These are phyloP conservation scores for Cosmia pyralina DNA, from an alignment of 2,888 invertebrate genomes.

Conservation along the genomic window DNA sequence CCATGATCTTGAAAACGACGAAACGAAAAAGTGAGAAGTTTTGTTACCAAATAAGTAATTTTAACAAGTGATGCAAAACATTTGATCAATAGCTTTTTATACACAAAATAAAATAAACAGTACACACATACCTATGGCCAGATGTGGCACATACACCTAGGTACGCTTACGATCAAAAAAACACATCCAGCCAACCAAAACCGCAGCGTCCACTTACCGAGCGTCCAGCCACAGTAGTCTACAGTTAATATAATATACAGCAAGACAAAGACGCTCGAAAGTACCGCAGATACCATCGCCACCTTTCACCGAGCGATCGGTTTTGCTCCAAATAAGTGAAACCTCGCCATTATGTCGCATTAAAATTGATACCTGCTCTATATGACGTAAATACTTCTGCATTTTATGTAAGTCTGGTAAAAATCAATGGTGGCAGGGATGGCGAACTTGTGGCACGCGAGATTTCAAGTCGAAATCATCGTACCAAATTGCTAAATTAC, in stretches of 20 bases:
- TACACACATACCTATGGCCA: conserved; percentile 4
- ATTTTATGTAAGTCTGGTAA: conserved; percentile 63
- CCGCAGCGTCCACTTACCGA: conserved; percentile 47
- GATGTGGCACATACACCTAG: conserved; percentile 7
- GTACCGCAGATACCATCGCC: conserved; percentile 65
- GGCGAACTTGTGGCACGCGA: conserved; percentile 9
- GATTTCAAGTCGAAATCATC: not conserved
- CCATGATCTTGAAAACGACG: no score
- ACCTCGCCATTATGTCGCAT: conserved; percentile 68
- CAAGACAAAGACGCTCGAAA: conserved; percentile 66
- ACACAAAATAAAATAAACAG: not conserved
- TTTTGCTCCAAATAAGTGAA: conserved; percentile 75
- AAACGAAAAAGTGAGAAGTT: no score
- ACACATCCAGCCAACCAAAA: conserved; percentile 26
- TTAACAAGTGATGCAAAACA: no score
- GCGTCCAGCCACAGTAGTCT: conserved; percentile 34
- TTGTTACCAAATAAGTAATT: no score
- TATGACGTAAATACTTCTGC: conserved; percentile 63
- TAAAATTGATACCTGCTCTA: conserved; percentile 68
- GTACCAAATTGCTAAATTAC: not conserved
- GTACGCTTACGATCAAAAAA: conserved; percentile 19
- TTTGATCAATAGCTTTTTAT: not conserved
- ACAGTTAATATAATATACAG: conserved; percentile 45
- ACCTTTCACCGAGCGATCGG: conserved; percentile 73
- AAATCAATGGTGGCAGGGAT: conserved; percentile 54